Evolutionary conservation across 2,113 vertebrate species (phyloP), one percentile per base, ranked within the genome.

Genomic region (Forbesichthys papilliferus): DNA sequence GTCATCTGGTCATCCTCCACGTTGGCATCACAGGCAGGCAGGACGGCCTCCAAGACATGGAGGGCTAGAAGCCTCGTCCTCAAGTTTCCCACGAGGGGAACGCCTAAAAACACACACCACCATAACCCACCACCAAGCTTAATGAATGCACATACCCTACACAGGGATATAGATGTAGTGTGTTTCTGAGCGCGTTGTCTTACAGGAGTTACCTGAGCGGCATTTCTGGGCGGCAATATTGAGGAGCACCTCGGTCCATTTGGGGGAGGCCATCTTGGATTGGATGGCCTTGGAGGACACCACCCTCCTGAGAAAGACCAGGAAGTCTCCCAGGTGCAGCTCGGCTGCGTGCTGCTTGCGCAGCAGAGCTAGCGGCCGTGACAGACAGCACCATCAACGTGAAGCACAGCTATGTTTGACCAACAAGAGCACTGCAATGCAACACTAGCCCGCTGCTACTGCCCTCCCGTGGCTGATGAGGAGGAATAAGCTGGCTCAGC

Each of bases 231-330:
- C 96, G 3, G 98, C 98, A 52, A 99, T 98, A 80, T 98, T 98
- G 46, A 99, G 93, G 57, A 99, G 94, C 33, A 99, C 97, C 68
- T 99, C 98, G 0, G 97, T 99, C 98, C 98, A 99, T 82, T 99
- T 99, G 0, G 98, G 96, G 18, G 96, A 98, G 18, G 98, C 97
- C 97, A 99, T 99, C 92, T 96, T 98, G 74, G 96, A 97, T 74
- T 99, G 98, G 81, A 99, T 99, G 75, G 97, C 96, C 89, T 98
- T 97, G 71, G 98, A 99, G 68, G 97, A 99, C 12, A 99, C 97
- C 14, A 99, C 98, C 77, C 98, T 91, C 58, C 98, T 89, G 14
- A 99, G 91, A 80, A 99, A 99, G 80, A 99, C 98, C 16, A 99
- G 89, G 68, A 99, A 99, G 86, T 99, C 98, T 20, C 98, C 98